Evolutionary conservation across 2,113 vertebrate genomes (phyloP).

Genomic region (Pachycephala philippinensis): DNA sequence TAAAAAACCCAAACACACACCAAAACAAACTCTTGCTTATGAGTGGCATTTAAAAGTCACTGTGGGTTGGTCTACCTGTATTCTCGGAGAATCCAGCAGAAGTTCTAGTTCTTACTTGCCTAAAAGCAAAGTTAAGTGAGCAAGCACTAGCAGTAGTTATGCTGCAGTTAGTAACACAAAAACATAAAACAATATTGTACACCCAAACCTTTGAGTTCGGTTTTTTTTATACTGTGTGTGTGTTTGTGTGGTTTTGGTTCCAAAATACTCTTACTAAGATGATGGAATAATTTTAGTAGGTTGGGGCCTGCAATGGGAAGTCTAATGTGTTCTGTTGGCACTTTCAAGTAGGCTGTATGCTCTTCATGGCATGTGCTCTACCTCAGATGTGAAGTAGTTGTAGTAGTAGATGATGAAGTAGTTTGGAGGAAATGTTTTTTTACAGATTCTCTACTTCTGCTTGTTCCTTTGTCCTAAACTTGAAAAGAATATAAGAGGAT

Average conservation of each 20-base stretch:
- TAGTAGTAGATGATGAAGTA: not conserved
- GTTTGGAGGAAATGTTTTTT: not conserved
- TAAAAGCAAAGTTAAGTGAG: not conserved
- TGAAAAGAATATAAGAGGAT: not conserved
- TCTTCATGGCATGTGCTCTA: not conserved
- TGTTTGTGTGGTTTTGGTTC: not conserved
- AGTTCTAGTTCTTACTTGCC: not conserved
- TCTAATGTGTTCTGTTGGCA: rapidly evolving
- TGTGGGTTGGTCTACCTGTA: not conserved
- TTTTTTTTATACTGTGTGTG: too few relatives aligned
- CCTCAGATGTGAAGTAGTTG: not conserved
- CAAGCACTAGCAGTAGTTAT: not conserved
- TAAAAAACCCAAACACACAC: not conserved
- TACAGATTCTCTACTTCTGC: not conserved
- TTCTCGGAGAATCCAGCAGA: not conserved
- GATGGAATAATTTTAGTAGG: not conserved
- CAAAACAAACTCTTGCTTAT: not conserved
- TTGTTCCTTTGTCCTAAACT: not conserved
- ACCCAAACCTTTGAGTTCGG: not conserved
- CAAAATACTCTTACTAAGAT: not conserved
- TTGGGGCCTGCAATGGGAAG: not conserved
- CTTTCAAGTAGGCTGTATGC: not conserved
- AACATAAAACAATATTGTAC: not conserved
- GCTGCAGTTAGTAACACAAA: not conserved
- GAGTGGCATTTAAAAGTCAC: not conserved